These are phyloP conservation scores for Cephus runcator DNA, from an alignment of 2,888 invertebrate species.

Conservation along the genomic window DNA sequence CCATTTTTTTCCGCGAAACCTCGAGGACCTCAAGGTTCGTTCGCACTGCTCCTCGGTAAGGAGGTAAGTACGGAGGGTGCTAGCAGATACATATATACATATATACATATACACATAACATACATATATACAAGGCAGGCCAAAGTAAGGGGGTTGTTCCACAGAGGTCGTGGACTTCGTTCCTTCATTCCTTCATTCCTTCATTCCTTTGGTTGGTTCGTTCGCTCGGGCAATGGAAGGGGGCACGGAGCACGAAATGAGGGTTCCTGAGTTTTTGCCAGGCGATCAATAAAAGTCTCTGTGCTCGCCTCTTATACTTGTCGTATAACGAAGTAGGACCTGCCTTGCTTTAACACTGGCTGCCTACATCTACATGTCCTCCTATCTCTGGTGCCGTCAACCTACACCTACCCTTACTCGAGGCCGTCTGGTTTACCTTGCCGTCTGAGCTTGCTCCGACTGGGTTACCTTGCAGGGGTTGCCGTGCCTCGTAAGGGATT, in stretches of 20 bases:
- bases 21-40: conserved; percentile 1
- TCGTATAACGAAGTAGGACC: conserved; percentile 54
- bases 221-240: conserved; percentile 24
- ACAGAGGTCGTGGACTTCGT: conserved; percentile 14
- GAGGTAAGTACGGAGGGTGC: neutral
- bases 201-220: neutral
- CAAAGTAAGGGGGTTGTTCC: neutral
- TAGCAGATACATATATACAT: neutral
- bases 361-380: neutral
- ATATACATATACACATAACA: too few species aligned
- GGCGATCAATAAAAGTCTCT: conserved; percentile 66
- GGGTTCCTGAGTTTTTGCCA: conserved; percentile 66
- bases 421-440: neutral
- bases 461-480: neutral
- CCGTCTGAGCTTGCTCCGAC: neutral
- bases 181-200: neutral
- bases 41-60: neutral
- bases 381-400: neutral
- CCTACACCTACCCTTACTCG: neutral
- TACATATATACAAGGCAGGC: neutral
- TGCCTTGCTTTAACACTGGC: neutral
- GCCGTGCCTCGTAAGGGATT: conserved; percentile 12
- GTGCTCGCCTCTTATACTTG: conserved; percentile 63
- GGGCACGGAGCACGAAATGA: conserved; percentile 65
- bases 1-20: conserved; percentile 49